Evolutionary conservation across 2,888 invertebrate species (phyloP).

Genomic region (Scotopteryx bipunctaria): DNA sequence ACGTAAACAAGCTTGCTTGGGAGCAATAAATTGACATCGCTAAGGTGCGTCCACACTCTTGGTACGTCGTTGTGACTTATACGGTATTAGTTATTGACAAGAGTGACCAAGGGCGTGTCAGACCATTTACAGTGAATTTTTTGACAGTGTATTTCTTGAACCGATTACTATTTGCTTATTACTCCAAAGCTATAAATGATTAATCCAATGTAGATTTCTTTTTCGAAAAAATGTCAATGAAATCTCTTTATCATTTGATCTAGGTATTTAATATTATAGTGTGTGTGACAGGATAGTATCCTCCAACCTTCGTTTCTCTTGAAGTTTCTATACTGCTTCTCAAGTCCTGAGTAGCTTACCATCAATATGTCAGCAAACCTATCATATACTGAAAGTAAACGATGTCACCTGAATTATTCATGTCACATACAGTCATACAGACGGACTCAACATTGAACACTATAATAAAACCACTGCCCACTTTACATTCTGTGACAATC

Average conservation of each 20-base stretch:
- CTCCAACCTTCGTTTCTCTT: too few species aligned
- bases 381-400: slow-evolving; percentile 32
- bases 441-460: slow-evolving; percentile 28
- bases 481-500: slow-evolving; percentile 1
- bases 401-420: slow-evolving; percentile 40
- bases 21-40: slow-evolving; percentile 33
- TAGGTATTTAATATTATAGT: too few species aligned
- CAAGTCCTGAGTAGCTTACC: neutral
- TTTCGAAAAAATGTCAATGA: too few species aligned
- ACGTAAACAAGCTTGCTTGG: slow-evolving; percentile 26
- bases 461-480: slow-evolving; percentile 20
- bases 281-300: too few species aligned
- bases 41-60: slow-evolving; percentile 5
- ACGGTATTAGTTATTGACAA: neutral
- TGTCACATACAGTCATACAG: slow-evolving; percentile 19
- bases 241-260: too few species aligned
- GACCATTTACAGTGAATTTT: too few species aligned
- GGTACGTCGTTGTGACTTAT: neutral
- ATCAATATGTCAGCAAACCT: neutral
- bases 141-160: too few species aligned
- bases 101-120: too few species aligned
- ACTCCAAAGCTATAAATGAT: too few species aligned
- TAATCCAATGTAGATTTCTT: too few species aligned
- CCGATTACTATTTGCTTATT: too few species aligned
- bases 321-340: too few species aligned